Evolutionary conservation across 2,113 vertebrate genomes (phyloP).

Genomic region (Vidua chalybeata): DNA sequence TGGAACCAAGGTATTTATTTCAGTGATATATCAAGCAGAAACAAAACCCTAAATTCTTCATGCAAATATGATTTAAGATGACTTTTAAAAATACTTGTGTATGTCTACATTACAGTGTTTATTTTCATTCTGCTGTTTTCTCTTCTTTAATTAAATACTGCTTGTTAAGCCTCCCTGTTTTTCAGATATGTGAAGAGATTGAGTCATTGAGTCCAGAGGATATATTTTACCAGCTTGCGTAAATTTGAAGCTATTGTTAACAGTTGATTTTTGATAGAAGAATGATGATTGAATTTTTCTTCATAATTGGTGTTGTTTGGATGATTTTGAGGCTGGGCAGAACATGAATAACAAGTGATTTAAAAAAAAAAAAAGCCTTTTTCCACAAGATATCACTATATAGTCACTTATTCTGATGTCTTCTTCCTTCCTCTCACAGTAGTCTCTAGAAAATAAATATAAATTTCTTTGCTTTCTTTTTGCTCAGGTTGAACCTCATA

Average conservation of each 20-base stretch:
- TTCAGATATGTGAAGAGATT: background rate
- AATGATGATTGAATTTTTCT: background rate
- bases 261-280: background rate
- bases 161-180: background rate
- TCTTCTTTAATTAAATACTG: background rate
- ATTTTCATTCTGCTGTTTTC: background rate
- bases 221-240: background rate
- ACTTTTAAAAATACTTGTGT: fast-evolving
- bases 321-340: background rate
- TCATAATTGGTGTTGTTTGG: background rate
- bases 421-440: background rate
- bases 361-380: background rate
- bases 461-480: background rate
- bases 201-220: background rate
- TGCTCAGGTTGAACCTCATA: background rate
- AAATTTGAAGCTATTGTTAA: background rate
- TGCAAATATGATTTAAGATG: background rate
- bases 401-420: background rate
- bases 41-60: background rate
- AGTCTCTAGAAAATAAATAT: background rate
- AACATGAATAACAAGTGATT: background rate
- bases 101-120: fast-evolving
- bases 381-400: background rate
- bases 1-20: background rate
- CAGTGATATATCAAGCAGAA: background rate